These are phyloP conservation scores for Perithous albicinctus DNA, from an alignment of 2,888 invertebrate species.

Conservation along the genomic window DNA sequence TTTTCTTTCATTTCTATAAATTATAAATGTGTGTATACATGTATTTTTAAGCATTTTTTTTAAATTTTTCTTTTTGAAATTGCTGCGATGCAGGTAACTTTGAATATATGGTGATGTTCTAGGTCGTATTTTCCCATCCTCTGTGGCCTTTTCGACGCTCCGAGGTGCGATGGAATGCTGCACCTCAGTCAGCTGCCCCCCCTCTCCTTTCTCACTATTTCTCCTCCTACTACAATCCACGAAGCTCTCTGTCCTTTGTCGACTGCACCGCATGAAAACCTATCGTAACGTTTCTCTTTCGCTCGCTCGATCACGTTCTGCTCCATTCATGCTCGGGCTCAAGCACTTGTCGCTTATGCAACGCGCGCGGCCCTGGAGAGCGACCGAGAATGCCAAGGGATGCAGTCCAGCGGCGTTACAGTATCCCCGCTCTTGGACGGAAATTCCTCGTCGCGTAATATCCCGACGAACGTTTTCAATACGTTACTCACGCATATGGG, in stretches of 20 bases:
- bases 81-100: not conserved
- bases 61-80: not conserved
- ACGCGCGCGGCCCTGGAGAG: slow-evolving; percentile 72
- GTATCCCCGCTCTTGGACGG: not conserved
- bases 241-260: slow-evolving; percentile 54
- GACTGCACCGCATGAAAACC: slow-evolving; percentile 56
- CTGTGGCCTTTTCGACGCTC: slow-evolving; percentile 26
- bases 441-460: slow-evolving; percentile 39
- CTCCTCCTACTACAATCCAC: slow-evolving; percentile 35
- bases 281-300: slow-evolving; percentile 59
- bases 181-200: slow-evolving; percentile 15
- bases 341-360: slow-evolving; percentile 75
- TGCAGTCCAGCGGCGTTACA: slow-evolving; percentile 18
- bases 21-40: not conserved
- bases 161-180: slow-evolving; percentile 44
- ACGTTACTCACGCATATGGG: slow-evolving; percentile 1
- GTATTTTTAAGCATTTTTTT: slow-evolving; percentile 10
- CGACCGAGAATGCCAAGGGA: slow-evolving; percentile 40
- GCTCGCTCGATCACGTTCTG: slow-evolving; percentile 60
- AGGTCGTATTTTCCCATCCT: slow-evolving; percentile 35
- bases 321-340: slow-evolving; percentile 78
- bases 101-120: slow-evolving; percentile 19
- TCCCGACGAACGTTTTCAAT: slow-evolving; percentile 5
- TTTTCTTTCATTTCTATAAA: slow-evolving; percentile 4
- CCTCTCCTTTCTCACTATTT: slow-evolving; percentile 33